Percentiles rank a stretch among this genome's conserved stretches.
phyloP scores from a whole-genome alignment of 2,888 invertebrate species.

The Parapristionchus giblindavisi region DNA sequence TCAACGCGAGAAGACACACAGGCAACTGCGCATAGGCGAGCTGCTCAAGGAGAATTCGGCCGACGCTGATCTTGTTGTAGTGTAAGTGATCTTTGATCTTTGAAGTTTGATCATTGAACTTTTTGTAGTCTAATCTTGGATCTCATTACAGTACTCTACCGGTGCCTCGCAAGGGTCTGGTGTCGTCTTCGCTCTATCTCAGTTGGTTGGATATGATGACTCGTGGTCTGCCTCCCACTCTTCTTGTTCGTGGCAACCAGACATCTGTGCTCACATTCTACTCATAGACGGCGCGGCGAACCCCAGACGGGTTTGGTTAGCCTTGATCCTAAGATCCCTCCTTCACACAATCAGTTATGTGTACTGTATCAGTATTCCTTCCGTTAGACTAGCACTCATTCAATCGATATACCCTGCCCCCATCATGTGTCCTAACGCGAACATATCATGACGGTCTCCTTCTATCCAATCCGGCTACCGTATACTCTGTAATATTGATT shows the following conservation, averaged over 20 bases:
- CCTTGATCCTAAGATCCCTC: too few species aligned
- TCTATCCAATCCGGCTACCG: too few species aligned
- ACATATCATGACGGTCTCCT: too few species aligned
- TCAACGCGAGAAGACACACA: constrained; percentile 69
- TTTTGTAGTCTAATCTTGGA: not conserved
- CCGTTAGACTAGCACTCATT: too few species aligned
- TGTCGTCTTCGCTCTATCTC: constrained; percentile 91
- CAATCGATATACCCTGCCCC: too few species aligned
- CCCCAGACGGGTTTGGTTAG: too few species aligned
- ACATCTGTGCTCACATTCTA: constrained; percentile 75
- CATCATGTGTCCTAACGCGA: too few species aligned
- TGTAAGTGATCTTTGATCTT: constrained; percentile 79
- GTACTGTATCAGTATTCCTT: too few species aligned
- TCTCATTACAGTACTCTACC: constrained; percentile 81
- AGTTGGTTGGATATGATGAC: constrained; percentile 93
- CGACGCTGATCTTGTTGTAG: constrained; percentile 87
- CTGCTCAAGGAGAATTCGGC: constrained; percentile 83
- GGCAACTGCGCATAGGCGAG: constrained; percentile 88
- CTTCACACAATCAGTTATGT: too few species aligned
- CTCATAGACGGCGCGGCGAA: too few species aligned
- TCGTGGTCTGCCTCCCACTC: constrained; percentile 86
- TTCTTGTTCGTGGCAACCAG: constrained; percentile 76
- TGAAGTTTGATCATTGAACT: not conserved
- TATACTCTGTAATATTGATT: too few species aligned
- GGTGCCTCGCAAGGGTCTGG: constrained; percentile 89